phyloP scores from a whole-genome alignment of 2,888 invertebrate species.

The Lamellibrachia columna region DNA sequence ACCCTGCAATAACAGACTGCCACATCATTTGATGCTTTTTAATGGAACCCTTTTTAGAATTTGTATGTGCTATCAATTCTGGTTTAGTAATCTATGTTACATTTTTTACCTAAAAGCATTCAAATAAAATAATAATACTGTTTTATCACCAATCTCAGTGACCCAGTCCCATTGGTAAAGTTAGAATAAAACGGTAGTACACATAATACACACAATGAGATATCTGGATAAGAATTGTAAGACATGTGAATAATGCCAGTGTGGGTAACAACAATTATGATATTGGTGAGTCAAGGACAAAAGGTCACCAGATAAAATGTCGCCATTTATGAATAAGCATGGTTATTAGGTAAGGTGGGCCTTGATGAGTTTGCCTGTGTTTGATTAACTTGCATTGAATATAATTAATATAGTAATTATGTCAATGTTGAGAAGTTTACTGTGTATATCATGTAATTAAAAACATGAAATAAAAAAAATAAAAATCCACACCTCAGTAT shows the following conservation, averaged over 20 bases:
- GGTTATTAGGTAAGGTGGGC: neutral
- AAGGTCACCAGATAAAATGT: neutral
- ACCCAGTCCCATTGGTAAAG: neutral
- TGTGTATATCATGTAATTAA: no score
- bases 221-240: neutral
- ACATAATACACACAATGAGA: neutral
- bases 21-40: neutral
- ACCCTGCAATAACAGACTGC: neutral
- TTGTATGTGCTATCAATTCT: neutral
- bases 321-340: neutral
- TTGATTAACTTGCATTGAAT: neutral
- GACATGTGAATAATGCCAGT: neutral
- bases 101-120: neutral
- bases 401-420: neutral
- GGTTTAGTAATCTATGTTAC: neutral
- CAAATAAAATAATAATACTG: neutral
- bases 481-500: neutral
- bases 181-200: neutral
- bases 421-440: neutral
- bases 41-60: neutral
- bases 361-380: neutral
- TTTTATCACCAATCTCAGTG: neutral
- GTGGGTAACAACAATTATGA: neutral
- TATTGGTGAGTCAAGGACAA: neutral
- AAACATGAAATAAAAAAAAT: neutral